A percentile compares a stretch with the other conserved stretches of the same genome.
These are phyloP conservation scores for Hyles lineata DNA, from an alignment of 2,888 invertebrate genomes.

Conservation along the genomic window DNA sequence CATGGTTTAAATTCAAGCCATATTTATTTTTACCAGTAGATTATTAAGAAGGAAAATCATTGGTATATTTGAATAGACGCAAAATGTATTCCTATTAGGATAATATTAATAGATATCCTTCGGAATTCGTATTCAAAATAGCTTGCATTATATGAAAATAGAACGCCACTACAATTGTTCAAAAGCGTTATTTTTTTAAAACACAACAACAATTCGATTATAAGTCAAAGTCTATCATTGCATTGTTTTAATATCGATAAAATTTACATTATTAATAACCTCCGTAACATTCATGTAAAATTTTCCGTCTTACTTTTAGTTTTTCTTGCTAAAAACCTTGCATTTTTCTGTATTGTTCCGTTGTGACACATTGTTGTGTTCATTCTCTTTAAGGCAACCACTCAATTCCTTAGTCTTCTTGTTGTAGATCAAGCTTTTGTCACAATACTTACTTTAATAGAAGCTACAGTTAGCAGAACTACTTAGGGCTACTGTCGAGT, in stretches of 20 bases:
- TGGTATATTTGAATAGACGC: slow-evolving; percentile 6
- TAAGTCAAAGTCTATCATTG: not conserved
- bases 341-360: too few relatives aligned
- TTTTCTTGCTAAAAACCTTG: not conserved
- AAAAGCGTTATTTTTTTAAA: not conserved
- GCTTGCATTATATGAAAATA: slow-evolving; percentile 14
- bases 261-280: not conserved
- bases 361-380: not conserved
- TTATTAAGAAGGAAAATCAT: not conserved
- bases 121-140: not conserved
- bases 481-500: not conserved
- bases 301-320: not conserved
- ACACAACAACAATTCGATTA: not conserved
- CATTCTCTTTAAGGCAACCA: not conserved
- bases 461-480: not conserved
- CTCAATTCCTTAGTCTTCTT: not conserved
- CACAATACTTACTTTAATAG: not conserved
- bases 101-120: not conserved
- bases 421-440: not conserved
- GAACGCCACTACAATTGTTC: not conserved
- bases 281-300: not conserved
- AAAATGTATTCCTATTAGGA: not conserved
- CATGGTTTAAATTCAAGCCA: not conserved
- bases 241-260: slow-evolving; percentile 6
- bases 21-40: not conserved